Evolutionary conservation across 2,113 vertebrate species (phyloP), one percentile per base, ranked within the genome.

Genomic region (Prunella fulvescens): DNA sequence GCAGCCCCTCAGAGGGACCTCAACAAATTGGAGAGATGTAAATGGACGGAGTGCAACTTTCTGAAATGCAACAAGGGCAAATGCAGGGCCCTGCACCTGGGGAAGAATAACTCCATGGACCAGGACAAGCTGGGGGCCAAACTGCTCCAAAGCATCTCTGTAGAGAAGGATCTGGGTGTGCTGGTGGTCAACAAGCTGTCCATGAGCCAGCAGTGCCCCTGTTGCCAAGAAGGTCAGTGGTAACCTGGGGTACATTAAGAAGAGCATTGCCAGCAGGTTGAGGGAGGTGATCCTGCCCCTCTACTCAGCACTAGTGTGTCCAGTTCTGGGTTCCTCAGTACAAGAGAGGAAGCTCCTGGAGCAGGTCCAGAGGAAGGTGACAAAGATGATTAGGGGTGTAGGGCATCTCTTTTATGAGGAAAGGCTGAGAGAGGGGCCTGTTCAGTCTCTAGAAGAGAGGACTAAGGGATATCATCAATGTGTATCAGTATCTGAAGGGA

Each of bases 221-320:
- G 10, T 11, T 2, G 9, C 10, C 0, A 0, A 73, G 44, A 13
- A 66, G 15, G 9, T 1, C 8, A 45, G 2, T 1, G 19, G 7
- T 51, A 8, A 8, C 16, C 19, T 53, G 28, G 3, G 17, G 12
- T 66, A 6, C 33, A 29, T 29, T 53, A 5, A 53, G 12, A 51
- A 58, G 8, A 29, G 2, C 12, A 13, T 3, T 39, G 15, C 19
- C 33, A 66, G 23, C 23, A 20, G 33, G 24, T 14, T 0, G 0
- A 74, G 28, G 12, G 39, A 45, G 33, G 7, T 24, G 37, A 45
- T n/a, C 8, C 8, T 29, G 7, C 20, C 2, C 16, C 15, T 45
- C 39, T n/a, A 0, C 16, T n/a, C 53, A 45, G 28, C 3, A 0
- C 19, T 45, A 3, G 4, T 45, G 19, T 45, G 18, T 26, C 22